Evolutionary conservation across 1,140 invertebrate genomes (phyloP).

Genomic region (Drosophila bipectinata): DNA sequence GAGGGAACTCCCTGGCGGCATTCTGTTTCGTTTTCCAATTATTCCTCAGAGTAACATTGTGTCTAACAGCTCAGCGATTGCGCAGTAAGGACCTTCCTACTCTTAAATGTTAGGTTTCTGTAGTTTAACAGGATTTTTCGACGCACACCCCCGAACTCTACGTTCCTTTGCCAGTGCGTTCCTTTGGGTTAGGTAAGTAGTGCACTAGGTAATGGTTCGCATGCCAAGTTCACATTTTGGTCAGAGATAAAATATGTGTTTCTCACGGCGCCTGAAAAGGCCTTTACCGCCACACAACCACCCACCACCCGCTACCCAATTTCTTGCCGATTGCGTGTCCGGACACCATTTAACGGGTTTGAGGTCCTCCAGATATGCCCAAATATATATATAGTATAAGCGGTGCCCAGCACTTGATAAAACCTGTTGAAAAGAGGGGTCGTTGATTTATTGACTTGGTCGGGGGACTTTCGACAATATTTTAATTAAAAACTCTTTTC

Average conservation of each 20-base stretch:
- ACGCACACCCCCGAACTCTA: neutral
- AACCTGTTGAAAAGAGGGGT: constrained; percentile 71
- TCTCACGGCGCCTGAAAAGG: constrained; percentile 51
- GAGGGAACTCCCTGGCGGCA: neutral
- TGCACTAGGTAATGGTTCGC: constrained; percentile 58
- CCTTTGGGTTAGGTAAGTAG: constrained; percentile 21
- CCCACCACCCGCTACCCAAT: neutral
- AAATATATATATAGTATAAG: constrained; percentile 30
- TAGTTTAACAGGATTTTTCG: constrained; percentile 7
- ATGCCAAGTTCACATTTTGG: constrained; percentile 56
- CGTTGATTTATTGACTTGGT: constrained; percentile 70
- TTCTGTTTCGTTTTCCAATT: constrained; percentile 17
- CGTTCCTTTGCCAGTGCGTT: constrained; percentile 36
- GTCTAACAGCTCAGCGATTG: constrained; percentile 41
- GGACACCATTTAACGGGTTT: constrained; percentile 19
- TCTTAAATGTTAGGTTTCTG: constrained; percentile 73
- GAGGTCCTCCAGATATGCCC: neutral
- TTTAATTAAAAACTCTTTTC: constrained; percentile 75
- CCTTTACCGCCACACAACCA: constrained; percentile 13
- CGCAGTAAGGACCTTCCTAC: constrained; percentile 31
- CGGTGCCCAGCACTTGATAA: constrained; percentile 52
- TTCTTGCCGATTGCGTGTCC: constrained; percentile 39
- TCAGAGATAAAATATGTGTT: constrained; percentile 60
- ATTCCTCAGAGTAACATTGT: constrained; percentile 9
- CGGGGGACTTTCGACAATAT: constrained; percentile 54